phyloP scores from a whole-genome alignment of 2,888 invertebrate genomes.

The Drosophila macrospina region DNA sequence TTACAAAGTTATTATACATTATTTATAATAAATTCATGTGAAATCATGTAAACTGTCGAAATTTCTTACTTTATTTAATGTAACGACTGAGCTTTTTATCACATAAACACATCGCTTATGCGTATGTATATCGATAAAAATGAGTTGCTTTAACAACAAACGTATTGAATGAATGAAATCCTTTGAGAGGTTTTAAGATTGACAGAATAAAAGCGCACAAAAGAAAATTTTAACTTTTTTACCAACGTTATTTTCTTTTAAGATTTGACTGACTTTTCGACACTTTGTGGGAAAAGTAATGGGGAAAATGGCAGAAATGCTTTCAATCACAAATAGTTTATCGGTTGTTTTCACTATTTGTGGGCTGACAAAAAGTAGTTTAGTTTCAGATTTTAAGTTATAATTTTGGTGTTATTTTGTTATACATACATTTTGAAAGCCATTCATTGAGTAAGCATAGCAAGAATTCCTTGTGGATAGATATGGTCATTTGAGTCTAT shows the following conservation, averaged over 20 bases:
- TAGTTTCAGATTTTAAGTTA: constrained; percentile 42
- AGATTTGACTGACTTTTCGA: constrained; percentile 58
- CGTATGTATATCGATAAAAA: background rate
- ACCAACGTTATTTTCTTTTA: constrained; percentile 67
- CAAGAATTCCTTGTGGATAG: constrained; percentile 10
- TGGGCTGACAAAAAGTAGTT: constrained; percentile 12
- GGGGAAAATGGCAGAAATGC: constrained; percentile 40
- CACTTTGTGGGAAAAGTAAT: constrained; percentile 21
- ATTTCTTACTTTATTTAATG: no score
- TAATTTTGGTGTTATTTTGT: constrained; percentile 29
- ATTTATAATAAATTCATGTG: no score
- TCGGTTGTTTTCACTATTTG: constrained; percentile 24
- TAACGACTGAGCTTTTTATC: no score
- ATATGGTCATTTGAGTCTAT: constrained; percentile 41
- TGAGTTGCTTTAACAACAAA: constrained; percentile 26
- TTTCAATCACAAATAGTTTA: constrained; percentile 74
- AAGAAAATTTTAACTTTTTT: constrained; percentile 69
- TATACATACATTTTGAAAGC: constrained; percentile 59
- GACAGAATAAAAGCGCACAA: constrained; percentile 25
- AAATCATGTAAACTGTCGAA: no score
- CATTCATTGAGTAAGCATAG: constrained; percentile 65
- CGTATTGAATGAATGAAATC: constrained; percentile 33
- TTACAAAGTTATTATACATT: no score
- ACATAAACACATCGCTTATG: no score
- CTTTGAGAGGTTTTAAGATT: constrained; percentile 48